Evolutionary conservation across 1,140 invertebrate genomes (phyloP), one percentile per base, ranked within the genome.

Genomic region (Chymomyza costata): DNA sequence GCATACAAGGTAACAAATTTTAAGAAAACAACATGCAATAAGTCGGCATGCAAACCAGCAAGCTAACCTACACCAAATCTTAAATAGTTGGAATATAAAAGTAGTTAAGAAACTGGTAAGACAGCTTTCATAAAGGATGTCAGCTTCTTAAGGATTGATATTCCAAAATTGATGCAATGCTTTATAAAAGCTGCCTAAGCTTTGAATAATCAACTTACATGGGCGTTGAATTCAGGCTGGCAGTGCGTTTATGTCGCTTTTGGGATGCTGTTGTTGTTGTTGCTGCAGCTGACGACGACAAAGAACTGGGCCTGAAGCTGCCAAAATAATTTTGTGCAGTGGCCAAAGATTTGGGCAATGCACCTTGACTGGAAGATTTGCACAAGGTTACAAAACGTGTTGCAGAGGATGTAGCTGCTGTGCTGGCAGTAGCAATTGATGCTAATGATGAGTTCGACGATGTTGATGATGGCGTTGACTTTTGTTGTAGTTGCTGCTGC

Each of bases 291-390:
- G 37, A 1, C 62, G 65, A 38, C 53, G 60, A n/a, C n/a, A 52
- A 44, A 13, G 51, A 44, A n/a, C n/a, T n/a, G n/a, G n/a, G n/a
- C n/a, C n/a, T n/a, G n/a, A n/a, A n/a, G n/a, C 44, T 76, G 70
- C 32, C 55, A 57, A 43, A 52, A 49, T 3, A 71, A 53, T 38
- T 78, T 31, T 80, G 71, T 43, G 73, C 71, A 17, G 73, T 80
- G 71, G 67, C 58, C 66, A 78, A 57, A 48, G 73, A 57, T 69
- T 80, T 78, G 58, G 71, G 71, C 37, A 78, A 31, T 32, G 71
- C 71, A 28, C 71, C 71, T 62, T 78, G 71, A 17, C 71, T 78
- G 63, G 71, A 66, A 43, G 71, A 78, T 62, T 78, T 78, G 40
- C 67, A 58, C 10, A 78, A 55, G 10, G 51, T 49, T 31, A 59